phyloP scores from a whole-genome alignment of 53 echinoderm and acorn worm genomes.

The Arbacia lixula region DNA sequence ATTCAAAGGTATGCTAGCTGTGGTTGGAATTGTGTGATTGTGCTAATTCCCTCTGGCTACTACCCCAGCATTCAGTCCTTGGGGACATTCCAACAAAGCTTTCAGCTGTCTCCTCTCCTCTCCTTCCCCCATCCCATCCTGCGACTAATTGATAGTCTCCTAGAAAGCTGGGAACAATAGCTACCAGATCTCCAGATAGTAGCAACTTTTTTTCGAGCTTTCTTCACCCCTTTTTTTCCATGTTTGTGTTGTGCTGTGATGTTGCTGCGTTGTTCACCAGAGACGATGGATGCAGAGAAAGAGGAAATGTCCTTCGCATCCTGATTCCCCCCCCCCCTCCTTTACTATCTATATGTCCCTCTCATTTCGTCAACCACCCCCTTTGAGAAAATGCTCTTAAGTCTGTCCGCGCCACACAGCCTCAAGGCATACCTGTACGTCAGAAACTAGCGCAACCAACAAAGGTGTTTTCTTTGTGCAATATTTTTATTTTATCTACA shows the following conservation, averaged over 20 bases:
- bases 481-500: too few relatives aligned
- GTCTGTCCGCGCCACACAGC: constrained; percentile 31
- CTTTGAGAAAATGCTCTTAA: constrained; percentile 34
- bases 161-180: too few relatives aligned
- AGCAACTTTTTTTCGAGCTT: too few relatives aligned
- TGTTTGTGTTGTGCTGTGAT: too few relatives aligned
- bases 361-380: constrained; percentile 36
- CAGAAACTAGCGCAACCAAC: background rate
- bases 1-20: too few relatives aligned
- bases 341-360: too few relatives aligned
- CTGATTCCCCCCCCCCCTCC: constrained; percentile 37
- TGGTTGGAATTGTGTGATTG: background rate
- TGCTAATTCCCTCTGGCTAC: constrained; percentile 19
- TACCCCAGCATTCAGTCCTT: constrained; percentile 12
- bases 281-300: constrained; percentile 25
- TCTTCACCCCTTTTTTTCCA: background rate
- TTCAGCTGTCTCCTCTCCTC: constrained; percentile 10
- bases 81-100: constrained; percentile 47
- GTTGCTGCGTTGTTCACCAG: constrained; percentile 26
- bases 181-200: too few relatives aligned
- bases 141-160: constrained; percentile 38
- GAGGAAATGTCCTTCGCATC: constrained; percentile 48
- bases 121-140: constrained; percentile 2
- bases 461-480: background rate
- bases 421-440: background rate